Base-by-base conservation (phyloP, 2,888 invertebrate genomes). In the Nemotelus pantherinus region DNA sequence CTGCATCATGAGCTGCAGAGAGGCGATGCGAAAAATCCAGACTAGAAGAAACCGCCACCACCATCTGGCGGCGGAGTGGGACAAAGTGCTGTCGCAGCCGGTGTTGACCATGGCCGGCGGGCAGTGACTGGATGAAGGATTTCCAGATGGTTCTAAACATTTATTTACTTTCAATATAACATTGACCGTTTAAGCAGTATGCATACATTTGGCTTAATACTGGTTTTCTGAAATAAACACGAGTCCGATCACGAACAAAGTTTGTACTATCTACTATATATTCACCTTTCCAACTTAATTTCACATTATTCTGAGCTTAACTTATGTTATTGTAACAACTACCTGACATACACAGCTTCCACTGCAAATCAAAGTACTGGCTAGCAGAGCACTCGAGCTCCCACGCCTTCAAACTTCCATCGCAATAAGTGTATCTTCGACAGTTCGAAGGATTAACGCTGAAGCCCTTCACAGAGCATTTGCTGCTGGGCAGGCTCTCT, bases 141-240 rank as follows among this genome's bases (percentile, higher is more conserved):
- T 79, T 91, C 93, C 25, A 93, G 93, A 1, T 93, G 93, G 93
- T 89, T 93, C 76, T 93, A 89, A 88, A 3, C n/a, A n/a, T n/a
- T n/a, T n/a, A n/a, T n/a, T n/a, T n/a, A n/a, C n/a, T n/a, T n/a
- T n/a, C n/a, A n/a, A n/a, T n/a, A n/a, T n/a, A n/a, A n/a, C 25
- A 25, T 25, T 25, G 25, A 25, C 25, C 25, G 25, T 25, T 25
- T 25, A 25, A 25, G 25, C 25, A 25, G 25, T 25, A 25, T 25
- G 25, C 25, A 25, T 25, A 25, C 25, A 25, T 25, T 25, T 25
- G 25, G 53, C 50, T 43, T 43, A 2, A 6, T 10, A 55, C 3
- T 50, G 43, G 7, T 55, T 43, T 6, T 47, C 55, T 53, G 70
- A 70, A 70, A 70, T 70, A 70, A 53, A 70, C 53, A 68, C 50